These are phyloP conservation scores for Ceyx erithaca DNA, from an alignment of 2,797 vertebrate species.

Conservation along the genomic window DNA sequence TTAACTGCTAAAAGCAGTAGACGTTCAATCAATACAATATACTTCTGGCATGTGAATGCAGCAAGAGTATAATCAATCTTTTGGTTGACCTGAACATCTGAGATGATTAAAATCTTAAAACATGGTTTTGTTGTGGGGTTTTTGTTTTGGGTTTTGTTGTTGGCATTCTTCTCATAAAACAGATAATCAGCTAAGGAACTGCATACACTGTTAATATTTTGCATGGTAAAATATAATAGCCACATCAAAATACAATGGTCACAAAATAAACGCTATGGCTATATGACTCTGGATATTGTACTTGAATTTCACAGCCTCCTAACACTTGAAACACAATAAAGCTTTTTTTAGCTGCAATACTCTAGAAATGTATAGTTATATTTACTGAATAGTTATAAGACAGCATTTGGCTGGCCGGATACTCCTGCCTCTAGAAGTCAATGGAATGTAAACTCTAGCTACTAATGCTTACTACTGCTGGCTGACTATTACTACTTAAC, in stretches of 20 bases:
- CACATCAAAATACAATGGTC: background rate
- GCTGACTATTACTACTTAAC: background rate
- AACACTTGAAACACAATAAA: background rate
- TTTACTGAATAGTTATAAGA: background rate
- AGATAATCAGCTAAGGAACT: background rate
- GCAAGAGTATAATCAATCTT: conserved; percentile 10
- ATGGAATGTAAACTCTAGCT: background rate
- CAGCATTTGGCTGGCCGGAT: background rate
- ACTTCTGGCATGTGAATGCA: conserved; percentile 23
- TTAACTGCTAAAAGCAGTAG: conserved; percentile 53
- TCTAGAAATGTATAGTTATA: background rate
- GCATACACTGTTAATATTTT: background rate
- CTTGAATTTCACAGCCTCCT: background rate
- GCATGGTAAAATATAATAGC: background rate
- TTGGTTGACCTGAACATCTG: background rate
- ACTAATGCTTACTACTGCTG: background rate
- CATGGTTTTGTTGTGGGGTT: background rate
- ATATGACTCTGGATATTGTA: background rate
- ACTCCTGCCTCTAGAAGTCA: background rate
- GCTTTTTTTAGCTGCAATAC: background rate
- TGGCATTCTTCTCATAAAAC: background rate
- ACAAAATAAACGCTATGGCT: background rate
- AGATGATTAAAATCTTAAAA: background rate
- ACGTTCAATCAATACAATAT: conserved; percentile 25
- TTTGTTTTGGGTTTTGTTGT: background rate